These are phyloP conservation scores for Anoura caudifer DNA, from an alignment of 2,113 vertebrate genomes.

Conservation along the genomic window DNA sequence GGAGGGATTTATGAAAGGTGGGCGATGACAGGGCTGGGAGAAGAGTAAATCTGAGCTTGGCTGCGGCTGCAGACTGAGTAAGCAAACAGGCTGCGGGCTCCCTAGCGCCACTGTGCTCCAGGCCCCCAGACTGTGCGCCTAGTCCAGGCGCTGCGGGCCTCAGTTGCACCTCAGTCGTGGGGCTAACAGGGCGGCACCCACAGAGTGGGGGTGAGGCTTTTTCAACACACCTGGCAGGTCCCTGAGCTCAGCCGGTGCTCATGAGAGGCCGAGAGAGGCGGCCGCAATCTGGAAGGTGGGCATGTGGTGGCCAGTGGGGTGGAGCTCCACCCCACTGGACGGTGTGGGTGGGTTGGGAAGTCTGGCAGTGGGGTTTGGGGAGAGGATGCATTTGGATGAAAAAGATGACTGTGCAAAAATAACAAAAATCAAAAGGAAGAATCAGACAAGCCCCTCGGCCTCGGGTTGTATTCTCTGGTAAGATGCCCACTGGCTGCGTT, in stretches of 20 bases:
- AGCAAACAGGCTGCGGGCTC: not conserved
- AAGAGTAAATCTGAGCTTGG: not conserved
- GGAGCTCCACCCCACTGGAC: too few relatives aligned
- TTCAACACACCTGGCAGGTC: fast-evolving
- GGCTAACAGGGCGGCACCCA: not conserved
- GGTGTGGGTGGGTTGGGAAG: not conserved
- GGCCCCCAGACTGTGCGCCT: fast-evolving
- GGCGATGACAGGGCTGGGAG: fast-evolving
- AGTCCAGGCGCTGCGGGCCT: not conserved
- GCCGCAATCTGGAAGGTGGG: not conserved
- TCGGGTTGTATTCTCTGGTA: not conserved
- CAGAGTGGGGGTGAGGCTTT: too few relatives aligned
- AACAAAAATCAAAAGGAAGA: not conserved
- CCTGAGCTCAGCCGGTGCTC: not conserved
- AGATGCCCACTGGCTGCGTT: not conserved
- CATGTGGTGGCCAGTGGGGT: fast-evolving
- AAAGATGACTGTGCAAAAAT: not conserved
- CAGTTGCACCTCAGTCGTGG: not conserved
- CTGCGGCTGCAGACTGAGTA: not conserved
- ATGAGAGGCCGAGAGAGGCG: too few relatives aligned
- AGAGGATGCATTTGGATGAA: not conserved
- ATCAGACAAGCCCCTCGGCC: not conserved
- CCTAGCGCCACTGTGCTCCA: fast-evolving
- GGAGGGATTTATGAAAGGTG: not conserved
- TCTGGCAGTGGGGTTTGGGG: not conserved